Percentiles rank a stretch among this genome's conserved stretches.
Evolutionary conservation across 2,888 invertebrate species (phyloP).

Genomic region (Hypena proboscidalis): DNA sequence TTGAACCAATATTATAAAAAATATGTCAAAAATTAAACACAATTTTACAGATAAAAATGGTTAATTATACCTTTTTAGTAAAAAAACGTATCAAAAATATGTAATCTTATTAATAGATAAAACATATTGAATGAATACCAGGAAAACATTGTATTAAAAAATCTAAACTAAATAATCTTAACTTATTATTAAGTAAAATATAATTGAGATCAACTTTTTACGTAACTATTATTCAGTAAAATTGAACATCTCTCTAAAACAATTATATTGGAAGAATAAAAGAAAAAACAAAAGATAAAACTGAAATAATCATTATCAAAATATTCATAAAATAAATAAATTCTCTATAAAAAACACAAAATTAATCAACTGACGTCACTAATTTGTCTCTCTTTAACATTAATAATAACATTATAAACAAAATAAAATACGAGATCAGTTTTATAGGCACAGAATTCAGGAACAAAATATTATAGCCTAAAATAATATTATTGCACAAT

Average conservation of each 20-base stretch:
- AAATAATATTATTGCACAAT: constrained; percentile 23
- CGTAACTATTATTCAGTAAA: constrained; percentile 22
- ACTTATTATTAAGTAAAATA: constrained; percentile 21
- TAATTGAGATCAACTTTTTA: constrained; percentile 21
- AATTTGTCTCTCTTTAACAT: constrained; percentile 19
- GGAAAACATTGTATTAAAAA: constrained; percentile 17
- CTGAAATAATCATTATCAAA: constrained; percentile 22
- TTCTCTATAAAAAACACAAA: constrained; percentile 17
- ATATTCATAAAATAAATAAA: constrained; percentile 19
- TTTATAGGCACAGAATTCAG: constrained; percentile 21
- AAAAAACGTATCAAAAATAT: constrained; percentile 20
- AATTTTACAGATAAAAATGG: no score
- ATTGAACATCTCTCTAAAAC: constrained; percentile 20
- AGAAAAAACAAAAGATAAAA: constrained; percentile 19
- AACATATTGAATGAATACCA: constrained; percentile 18
- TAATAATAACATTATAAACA: constrained; percentile 16
- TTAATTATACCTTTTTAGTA: constrained; percentile 23
- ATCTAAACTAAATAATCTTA: constrained; percentile 18
- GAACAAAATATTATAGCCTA: constrained; percentile 20
- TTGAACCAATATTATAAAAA: constrained; percentile 19
- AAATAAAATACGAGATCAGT: constrained; percentile 23
- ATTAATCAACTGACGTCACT: constrained; percentile 22
- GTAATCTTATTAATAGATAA: constrained; percentile 14
- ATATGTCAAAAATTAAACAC: constrained; percentile 21
- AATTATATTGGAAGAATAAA: constrained; percentile 22